A percentile compares a stretch with the other conserved stretches of the same genome.
phyloP scores from a whole-genome alignment of 1,140 invertebrate genomes.

The Mycetomoellerius zeteki region DNA sequence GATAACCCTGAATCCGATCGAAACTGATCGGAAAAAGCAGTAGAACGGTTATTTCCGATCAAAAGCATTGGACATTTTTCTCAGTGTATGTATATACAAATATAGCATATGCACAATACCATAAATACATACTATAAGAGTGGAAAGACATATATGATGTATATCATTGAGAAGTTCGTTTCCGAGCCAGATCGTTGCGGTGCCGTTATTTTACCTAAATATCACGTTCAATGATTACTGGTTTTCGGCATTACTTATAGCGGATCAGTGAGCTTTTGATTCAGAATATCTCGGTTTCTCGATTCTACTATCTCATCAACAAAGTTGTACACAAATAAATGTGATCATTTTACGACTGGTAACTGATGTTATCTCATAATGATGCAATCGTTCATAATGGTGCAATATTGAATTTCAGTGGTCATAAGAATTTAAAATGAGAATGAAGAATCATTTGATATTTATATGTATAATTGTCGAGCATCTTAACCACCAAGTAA shows the following conservation, averaged over 20 bases:
- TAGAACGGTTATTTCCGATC: too few relatives aligned
- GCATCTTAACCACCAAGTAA: background rate
- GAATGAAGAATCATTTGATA: background rate
- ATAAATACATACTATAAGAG: background rate
- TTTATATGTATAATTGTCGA: background rate
- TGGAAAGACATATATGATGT: background rate
- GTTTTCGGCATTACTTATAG: background rate
- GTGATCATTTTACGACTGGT: background rate
- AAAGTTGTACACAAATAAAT: background rate
- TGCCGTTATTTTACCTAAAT: slow-evolving; percentile 71
- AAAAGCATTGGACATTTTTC: too few relatives aligned
- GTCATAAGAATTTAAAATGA: background rate
- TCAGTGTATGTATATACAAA: too few relatives aligned
- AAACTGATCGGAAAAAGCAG: too few relatives aligned
- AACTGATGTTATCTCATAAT: slow-evolving; percentile 22
- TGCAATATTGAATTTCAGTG: background rate
- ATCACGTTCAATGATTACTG: slow-evolving; percentile 20
- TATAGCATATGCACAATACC: background rate
- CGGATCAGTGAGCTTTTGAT: background rate
- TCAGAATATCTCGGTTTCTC: background rate
- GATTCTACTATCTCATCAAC: background rate
- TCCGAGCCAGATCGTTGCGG: slow-evolving; percentile 1
- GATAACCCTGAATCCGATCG: too few relatives aligned
- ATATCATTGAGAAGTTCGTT: background rate
- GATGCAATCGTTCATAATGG: background rate